Base-by-base conservation (phyloP, 2,113 vertebrate species). In the Sorex fumeus region DNA sequence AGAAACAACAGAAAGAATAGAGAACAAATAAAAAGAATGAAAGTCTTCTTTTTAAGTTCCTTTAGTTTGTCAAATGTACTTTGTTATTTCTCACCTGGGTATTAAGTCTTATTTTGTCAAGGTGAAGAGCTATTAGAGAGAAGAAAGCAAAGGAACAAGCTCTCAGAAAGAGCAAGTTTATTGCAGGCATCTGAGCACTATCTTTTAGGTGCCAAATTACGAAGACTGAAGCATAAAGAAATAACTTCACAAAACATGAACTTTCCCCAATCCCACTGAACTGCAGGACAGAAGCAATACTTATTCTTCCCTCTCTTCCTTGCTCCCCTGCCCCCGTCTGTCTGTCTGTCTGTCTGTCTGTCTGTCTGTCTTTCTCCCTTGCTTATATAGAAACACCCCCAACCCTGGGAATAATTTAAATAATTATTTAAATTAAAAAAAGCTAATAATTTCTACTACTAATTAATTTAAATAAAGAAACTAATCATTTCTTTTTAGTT, bases 51-150 rank as follows among this genome's bases (percentile, higher is more conserved):
- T 64, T 84, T 69, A 3, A 87, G 45, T 89, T 92, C 50, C 77
- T 88, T 93, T 87, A 74, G 32, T 69, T 91, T 93, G 28, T 81
- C 87, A 84, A 91, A 76, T 69, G 36, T 69, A 47, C 36, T 77
- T 88, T 83, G 82, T 74, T 28, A 12, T 93, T 95, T 91, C 72
- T 88, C 74, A 89, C 84, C 43, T 84, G 60, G 64, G 47, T 89
- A 74, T 84, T 91, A 88, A 90, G 18, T 67, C 57, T 91, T 82
- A 43, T 66, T 66, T 66, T 45, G 53, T 84, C 87, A 92, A 84
- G 60, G 7, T 67, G 72, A 80, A 84, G 57, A 75, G 34, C 34
- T 91, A 43, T n/a, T 30, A 87, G 72, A 78, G 18, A 67, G 78
- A 91, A 85, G 53, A 66, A 67, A 94, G 71, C 10, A 9, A 85